These are phyloP conservation scores for Cisticola juncidis DNA, from an alignment of 2,113 vertebrate genomes.

Conservation along the genomic window DNA sequence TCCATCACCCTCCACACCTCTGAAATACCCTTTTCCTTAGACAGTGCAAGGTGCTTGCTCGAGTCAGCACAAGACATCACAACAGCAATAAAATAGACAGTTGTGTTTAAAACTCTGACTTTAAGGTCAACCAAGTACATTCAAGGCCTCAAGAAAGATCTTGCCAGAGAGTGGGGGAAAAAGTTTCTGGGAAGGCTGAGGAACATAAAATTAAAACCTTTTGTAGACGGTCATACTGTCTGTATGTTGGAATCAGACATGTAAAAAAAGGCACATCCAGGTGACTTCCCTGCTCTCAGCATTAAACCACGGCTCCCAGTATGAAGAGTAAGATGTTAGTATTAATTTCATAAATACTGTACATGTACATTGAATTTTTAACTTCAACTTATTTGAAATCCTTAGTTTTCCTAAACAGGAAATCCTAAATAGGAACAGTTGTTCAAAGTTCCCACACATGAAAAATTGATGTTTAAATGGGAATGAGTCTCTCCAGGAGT, in stretches of 20 bases:
- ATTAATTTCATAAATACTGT: neutral
- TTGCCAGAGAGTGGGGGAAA: neutral
- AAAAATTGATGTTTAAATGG: neutral
- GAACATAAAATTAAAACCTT: neutral
- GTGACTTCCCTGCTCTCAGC: neutral
- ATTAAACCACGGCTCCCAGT: neutral
- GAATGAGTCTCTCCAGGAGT: neutral
- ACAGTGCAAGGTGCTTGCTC: neutral
- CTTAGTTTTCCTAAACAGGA: neutral
- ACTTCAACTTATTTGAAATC: neutral
- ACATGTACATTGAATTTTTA: fast-evolving
- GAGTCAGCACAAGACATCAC: neutral
- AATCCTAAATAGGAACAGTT: neutral
- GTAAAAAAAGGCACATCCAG: neutral
- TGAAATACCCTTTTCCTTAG: neutral
- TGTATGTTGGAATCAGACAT: neutral
- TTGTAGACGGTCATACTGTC: neutral
- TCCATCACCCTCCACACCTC: neutral
- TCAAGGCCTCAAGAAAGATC: neutral
- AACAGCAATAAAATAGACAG: neutral
- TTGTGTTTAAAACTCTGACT: neutral
- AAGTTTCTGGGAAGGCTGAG: neutral
- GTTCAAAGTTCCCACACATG: neutral
- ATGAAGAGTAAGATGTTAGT: neutral
- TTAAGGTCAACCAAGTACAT: neutral